phyloP scores from a whole-genome alignment of 2,797 vertebrate genomes.

The Phataginus tetradactyla region DNA sequence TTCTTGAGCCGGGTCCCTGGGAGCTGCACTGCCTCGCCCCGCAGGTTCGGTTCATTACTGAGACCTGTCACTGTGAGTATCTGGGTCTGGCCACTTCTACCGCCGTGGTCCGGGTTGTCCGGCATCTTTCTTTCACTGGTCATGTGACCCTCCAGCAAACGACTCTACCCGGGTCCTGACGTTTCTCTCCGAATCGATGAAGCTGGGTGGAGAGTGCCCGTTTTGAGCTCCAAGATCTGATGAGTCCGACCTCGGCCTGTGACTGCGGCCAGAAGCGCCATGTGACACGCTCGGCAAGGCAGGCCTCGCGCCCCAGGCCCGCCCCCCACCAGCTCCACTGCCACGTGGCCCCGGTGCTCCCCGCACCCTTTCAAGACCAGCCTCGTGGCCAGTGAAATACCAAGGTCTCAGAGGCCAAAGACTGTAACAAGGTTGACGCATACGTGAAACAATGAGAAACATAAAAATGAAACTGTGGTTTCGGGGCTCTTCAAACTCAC shows the following conservation, averaged over 20 bases:
- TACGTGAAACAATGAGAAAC: background rate
- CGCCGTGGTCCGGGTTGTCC: background rate
- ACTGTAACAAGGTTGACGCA: conserved; percentile 65
- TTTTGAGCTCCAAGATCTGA: conserved; percentile 25
- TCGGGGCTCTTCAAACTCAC: conserved; percentile 38
- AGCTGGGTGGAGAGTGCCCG: background rate
- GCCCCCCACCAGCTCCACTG: conserved; percentile 42
- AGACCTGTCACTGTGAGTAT: background rate
- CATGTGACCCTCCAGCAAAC: background rate
- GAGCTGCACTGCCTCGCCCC: background rate
- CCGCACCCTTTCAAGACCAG: conserved; percentile 69
- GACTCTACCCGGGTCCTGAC: background rate
- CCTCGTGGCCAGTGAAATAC: conserved; percentile 25
- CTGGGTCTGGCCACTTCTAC: background rate
- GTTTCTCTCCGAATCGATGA: conserved; percentile 19
- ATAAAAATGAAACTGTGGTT: background rate
- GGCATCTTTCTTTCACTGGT: background rate
- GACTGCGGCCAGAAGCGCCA: background rate
- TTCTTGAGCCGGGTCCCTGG: background rate
- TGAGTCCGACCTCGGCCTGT: background rate
- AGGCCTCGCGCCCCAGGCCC: conserved; percentile 58
- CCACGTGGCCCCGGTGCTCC: conserved; percentile 24
- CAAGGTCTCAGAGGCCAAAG: conserved; percentile 74
- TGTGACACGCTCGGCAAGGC: conserved; percentile 47
- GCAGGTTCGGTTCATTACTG: background rate